Evolutionary conservation across 37 sponge, comb jelly and placozoan species (phyloP).

Genomic region (Eunapius fragilis): DNA sequence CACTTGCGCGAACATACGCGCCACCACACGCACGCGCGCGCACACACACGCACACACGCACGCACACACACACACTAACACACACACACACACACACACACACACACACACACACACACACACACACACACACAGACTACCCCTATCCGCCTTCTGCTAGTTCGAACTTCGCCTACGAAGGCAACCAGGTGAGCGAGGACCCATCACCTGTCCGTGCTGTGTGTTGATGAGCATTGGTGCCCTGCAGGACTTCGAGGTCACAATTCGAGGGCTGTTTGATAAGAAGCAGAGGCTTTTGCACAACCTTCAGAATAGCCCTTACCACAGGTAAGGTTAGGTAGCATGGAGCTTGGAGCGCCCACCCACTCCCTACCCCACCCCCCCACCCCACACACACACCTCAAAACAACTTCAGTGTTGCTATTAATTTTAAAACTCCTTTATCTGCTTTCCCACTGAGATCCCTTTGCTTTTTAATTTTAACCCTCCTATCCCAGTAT

Average conservation of each 20-base stretch:
- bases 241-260: conserved; percentile 25
- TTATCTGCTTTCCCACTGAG: too few relatives aligned
- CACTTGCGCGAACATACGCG: conserved; percentile 38
- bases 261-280: conserved; percentile 5
- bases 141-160: conserved; percentile 2
- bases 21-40: conserved; percentile 39
- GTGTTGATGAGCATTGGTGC: too few relatives aligned
- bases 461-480: too few relatives aligned
- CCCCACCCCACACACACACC: neutral
- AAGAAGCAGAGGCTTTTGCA: conserved; percentile 57
- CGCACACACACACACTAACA: conserved; percentile 21
- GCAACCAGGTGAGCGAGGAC: conserved; percentile 4
- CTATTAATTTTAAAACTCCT: neutral
- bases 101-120: neutral
- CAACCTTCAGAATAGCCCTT: conserved; percentile 63
- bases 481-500: neutral
- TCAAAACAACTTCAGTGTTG: neutral
- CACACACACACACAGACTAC: neutral
- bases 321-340: conserved; percentile 55
- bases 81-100: neutral
- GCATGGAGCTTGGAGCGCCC: too few relatives aligned
- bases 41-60: conserved; percentile 34
- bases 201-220: too few relatives aligned
- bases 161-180: conserved; percentile 3
- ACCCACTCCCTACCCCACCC: too few relatives aligned